Percentiles rank a stretch among this genome's conserved stretches.
These are phyloP conservation scores for Peromyscus eremicus DNA, from an alignment of 2,797 vertebrate species.

Conservation along the genomic window DNA sequence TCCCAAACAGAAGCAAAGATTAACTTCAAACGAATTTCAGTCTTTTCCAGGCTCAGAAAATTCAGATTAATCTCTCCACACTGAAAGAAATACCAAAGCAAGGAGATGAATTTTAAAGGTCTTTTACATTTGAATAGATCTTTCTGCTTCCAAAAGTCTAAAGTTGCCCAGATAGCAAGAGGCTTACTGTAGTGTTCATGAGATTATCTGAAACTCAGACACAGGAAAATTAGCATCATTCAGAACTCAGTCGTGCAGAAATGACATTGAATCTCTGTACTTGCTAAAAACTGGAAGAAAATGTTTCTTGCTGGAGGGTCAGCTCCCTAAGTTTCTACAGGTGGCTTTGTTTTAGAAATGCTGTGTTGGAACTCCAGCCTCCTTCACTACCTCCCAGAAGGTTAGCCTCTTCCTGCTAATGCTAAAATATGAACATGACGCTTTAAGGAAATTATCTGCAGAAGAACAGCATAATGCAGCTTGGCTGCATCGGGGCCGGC, in stretches of 20 bases:
- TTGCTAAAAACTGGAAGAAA: constrained; percentile 55
- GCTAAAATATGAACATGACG: not conserved
- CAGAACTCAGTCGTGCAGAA: constrained; percentile 45
- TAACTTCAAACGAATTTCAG: constrained; percentile 66
- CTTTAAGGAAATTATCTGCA: constrained; percentile 55
- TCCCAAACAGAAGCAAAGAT: constrained; percentile 65
- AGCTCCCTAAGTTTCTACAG: constrained; percentile 33
- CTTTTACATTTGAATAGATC: constrained; percentile 59
- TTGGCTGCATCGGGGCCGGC: not conserved
- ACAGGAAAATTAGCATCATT: constrained; percentile 40
- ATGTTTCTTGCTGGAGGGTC: constrained; percentile 14
- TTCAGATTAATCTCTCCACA: constrained; percentile 66
- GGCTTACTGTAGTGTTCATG: constrained; percentile 34
- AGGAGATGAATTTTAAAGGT: constrained; percentile 57
- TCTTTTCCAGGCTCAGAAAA: constrained; percentile 70
- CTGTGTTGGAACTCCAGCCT: not conserved
- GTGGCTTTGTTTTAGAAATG: constrained; percentile 58
- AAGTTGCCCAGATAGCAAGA: constrained; percentile 51
- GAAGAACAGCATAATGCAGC: constrained; percentile 7
- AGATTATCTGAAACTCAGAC: constrained; percentile 65
- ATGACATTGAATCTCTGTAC: not conserved
- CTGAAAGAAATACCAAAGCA: constrained; percentile 60
- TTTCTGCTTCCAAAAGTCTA: constrained; percentile 58
- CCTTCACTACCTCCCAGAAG: constrained; percentile 56
- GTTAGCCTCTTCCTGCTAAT: constrained; percentile 52